Percentiles rank a stretch among this genome's conserved stretches.
These are phyloP conservation scores for Nemapogon koenigi DNA, from an alignment of 2,888 invertebrate genomes.

Conservation along the genomic window DNA sequence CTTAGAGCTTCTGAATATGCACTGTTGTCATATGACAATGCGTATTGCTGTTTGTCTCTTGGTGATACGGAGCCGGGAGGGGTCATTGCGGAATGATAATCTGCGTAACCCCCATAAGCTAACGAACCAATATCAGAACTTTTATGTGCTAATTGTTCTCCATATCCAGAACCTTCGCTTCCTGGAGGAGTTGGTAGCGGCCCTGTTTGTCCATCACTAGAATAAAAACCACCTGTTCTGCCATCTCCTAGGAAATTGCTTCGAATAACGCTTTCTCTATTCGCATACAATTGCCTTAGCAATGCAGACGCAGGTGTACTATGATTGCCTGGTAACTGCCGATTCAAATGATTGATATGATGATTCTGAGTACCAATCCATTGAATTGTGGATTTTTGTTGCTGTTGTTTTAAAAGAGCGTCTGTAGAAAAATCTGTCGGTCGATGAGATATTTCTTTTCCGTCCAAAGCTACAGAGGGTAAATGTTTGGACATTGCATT, in stretches of 20 bases:
- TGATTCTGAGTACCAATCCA: constrained; percentile 89
- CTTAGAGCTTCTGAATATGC: constrained; percentile 73
- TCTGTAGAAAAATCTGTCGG: constrained; percentile 90
- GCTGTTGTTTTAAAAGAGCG: constrained; percentile 80
- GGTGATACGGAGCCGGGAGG: constrained; percentile 97
- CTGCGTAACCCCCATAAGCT: constrained; percentile 69
- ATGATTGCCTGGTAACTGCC: constrained; percentile 63
- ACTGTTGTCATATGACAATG: constrained; percentile 55
- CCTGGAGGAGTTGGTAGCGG: constrained; percentile 91
- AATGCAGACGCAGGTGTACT: constrained; percentile 87
- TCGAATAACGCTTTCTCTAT: constrained; percentile 93
- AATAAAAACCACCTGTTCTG: constrained; percentile 52
- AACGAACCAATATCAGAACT: constrained; percentile 67
- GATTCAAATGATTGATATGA: constrained; percentile 66
- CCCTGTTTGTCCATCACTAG: constrained; percentile 70
- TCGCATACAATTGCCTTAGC: constrained; percentile 88
- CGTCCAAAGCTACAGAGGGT: constrained; percentile 64
- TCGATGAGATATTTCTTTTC: constrained; percentile 66
- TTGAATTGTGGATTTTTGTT: constrained; percentile 82
- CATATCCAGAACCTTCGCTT: constrained; percentile 79
- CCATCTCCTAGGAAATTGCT: constrained; percentile 74
- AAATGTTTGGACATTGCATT: constrained; percentile 97
- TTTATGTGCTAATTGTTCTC: constrained; percentile 67
- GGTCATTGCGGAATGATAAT: constrained; percentile 94
- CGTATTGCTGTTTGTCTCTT: constrained; percentile 77